Evolutionary conservation across 1,140 invertebrate species (phyloP).

Genomic region (Telenomus remus): DNA sequence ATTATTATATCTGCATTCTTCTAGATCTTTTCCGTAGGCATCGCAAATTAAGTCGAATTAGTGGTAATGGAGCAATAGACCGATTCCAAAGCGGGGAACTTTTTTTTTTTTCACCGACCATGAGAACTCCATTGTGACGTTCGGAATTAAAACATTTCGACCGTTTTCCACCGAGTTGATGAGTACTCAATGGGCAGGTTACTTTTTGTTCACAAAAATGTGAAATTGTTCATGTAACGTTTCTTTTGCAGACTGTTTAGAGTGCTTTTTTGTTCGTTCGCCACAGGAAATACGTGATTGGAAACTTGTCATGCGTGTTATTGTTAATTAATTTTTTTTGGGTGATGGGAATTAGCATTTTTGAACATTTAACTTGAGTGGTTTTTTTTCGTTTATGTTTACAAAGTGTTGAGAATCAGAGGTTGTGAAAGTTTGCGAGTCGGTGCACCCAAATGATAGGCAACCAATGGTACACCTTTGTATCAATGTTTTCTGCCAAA

Average conservation of each 20-base stretch:
- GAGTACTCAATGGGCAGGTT: not conserved
- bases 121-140: slow-evolving; percentile 29
- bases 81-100: slow-evolving; percentile 4
- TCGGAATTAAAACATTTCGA: slow-evolving; percentile 31
- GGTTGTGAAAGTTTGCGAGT: too few species aligned
- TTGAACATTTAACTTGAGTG: too few species aligned
- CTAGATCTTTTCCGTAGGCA: slow-evolving; percentile 35
- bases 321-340: slow-evolving; percentile 32
- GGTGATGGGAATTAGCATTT: too few species aligned
- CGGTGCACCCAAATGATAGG: slow-evolving; percentile 42
- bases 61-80: slow-evolving; percentile 52
- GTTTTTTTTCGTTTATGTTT: too few species aligned
- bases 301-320: slow-evolving; percentile 13
- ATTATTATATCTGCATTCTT: slow-evolving; percentile 51
- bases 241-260: too few species aligned
- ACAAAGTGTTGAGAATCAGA: too few species aligned
- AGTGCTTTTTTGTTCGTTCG: not conserved
- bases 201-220: slow-evolving; percentile 7
- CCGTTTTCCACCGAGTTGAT: slow-evolving; percentile 10
- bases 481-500: slow-evolving; percentile 7
- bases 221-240: slow-evolving; percentile 4
- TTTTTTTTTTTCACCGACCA: slow-evolving; percentile 19
- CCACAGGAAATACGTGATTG: not conserved
- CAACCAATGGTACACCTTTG: slow-evolving; percentile 30
- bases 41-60: slow-evolving; percentile 53